phyloP scores from a whole-genome alignment of 2,888 invertebrate genomes.

The Gryllus longicercus region DNA sequence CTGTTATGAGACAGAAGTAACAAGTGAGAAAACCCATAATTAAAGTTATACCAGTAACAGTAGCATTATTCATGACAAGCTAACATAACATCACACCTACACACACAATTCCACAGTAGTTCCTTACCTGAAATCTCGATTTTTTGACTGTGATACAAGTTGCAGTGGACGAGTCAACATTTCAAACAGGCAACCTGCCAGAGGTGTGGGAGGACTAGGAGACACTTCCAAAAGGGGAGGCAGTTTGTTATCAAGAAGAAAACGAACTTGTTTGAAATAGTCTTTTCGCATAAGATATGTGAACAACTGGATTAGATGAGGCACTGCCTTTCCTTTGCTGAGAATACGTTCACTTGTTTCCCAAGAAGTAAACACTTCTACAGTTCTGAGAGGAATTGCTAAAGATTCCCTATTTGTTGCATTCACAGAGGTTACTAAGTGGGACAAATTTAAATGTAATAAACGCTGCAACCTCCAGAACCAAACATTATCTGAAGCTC shows the following conservation, averaged over 20 bases:
- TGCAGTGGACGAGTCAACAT: conserved; percentile 73
- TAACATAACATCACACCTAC: no score
- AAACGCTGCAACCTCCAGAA: conserved; percentile 48
- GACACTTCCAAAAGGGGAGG: conserved; percentile 67
- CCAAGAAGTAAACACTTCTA: conserved; percentile 70
- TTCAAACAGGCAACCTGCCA: conserved; percentile 68
- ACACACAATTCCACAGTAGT: background rate
- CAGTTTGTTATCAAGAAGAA: conserved; percentile 62
- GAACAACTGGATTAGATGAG: conserved; percentile 38
- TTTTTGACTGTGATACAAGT: conserved; percentile 47
- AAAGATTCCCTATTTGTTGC: conserved; percentile 50
- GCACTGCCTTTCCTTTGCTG: conserved; percentile 43
- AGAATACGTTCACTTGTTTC: conserved; percentile 48
- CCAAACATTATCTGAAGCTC: conserved; percentile 39
- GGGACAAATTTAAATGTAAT: conserved; percentile 39
- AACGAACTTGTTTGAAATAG: conserved; percentile 70
- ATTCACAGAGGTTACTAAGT: conserved; percentile 34
- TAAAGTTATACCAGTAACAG: no score
- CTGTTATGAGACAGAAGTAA: no score
- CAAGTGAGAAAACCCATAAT: no score
- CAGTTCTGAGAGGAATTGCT: conserved; percentile 71
- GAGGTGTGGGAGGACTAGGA: conserved; percentile 65
- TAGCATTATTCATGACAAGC: background rate
- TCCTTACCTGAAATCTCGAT: conserved; percentile 46
- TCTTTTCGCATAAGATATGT: conserved; percentile 47